Evolutionary conservation across 2,888 invertebrate genomes (phyloP).

Genomic region (Cotesia congregata): DNA sequence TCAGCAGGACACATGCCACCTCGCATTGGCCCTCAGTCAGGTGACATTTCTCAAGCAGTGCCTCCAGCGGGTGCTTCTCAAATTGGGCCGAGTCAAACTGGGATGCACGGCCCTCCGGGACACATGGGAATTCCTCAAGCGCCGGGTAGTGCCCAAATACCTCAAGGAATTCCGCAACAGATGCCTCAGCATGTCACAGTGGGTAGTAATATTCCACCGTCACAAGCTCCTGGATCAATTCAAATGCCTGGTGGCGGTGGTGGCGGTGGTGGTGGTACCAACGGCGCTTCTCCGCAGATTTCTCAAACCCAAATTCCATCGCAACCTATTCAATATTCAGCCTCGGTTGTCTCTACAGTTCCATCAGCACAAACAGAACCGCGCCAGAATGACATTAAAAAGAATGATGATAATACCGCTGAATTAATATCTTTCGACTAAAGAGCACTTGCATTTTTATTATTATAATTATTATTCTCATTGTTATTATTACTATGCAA

Average conservation of each 20-base stretch:
- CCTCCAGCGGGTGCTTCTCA: conserved; percentile 51
- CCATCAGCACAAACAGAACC: conserved; percentile 46
- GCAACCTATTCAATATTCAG: conserved; percentile 52
- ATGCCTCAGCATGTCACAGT: conserved; percentile 47
- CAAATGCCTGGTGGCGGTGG: conserved; percentile 39
- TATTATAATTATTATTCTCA: background rate
- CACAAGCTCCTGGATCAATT: conserved; percentile 46
- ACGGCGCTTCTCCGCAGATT: conserved; percentile 37
- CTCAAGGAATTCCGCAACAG: conserved; percentile 42
- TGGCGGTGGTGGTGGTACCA: conserved; percentile 20
- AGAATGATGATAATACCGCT: conserved; percentile 75
- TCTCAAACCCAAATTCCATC: conserved; percentile 48
- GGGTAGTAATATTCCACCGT: conserved; percentile 42
- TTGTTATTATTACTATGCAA: background rate
- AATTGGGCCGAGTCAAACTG: conserved; percentile 49
- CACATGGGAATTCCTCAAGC: conserved; percentile 53
- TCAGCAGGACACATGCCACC: conserved; percentile 48
- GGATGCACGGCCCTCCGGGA: conserved; percentile 46
- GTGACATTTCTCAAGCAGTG: conserved; percentile 45
- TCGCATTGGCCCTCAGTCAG: conserved; percentile 30
- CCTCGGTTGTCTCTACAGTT: conserved; percentile 34
- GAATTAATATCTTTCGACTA: conserved; percentile 88
- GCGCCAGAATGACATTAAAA: conserved; percentile 63
- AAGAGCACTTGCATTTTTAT: conserved; percentile 33
- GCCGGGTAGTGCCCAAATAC: conserved; percentile 50